Conservation (phyloP, 2,797 vertebrate genomes). For the Leucoraja ocellata region DNA sequence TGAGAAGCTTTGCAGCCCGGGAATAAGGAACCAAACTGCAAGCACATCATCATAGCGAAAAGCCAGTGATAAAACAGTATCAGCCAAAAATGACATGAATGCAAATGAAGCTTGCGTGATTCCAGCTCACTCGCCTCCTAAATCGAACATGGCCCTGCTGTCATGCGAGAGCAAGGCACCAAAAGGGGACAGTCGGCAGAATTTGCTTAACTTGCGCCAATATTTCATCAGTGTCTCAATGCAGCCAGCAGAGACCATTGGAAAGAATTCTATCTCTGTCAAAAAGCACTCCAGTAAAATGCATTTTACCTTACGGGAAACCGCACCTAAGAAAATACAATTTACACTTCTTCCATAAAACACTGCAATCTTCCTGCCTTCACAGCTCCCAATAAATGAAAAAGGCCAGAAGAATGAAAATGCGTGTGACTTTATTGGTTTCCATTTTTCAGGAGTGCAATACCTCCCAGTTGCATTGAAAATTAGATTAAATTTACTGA, state of each 20-base stretch:
- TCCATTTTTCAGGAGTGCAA: conserved; percentile 11
- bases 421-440: conserved; percentile 14
- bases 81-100: background rate
- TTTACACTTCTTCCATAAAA: conserved; percentile 26
- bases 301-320: background rate
- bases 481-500: conserved; percentile 26
- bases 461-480: conserved; percentile 13
- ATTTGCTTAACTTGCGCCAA: background rate
- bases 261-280: background rate
- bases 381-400: conserved; percentile 13
- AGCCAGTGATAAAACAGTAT: conserved; percentile 9
- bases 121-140: background rate
- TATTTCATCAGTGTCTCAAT: background rate
- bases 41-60: background rate
- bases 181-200: background rate
- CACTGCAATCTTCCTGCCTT: background rate
- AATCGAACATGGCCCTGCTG: background rate
- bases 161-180: background rate
- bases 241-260: background rate
- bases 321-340: background rate
- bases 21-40: conserved; percentile 11
- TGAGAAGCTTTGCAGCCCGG: background rate
- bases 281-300: background rate
- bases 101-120: background rate
- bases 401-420: background rate